These are phyloP conservation scores for Gymnosoma rotundatum DNA, from an alignment of 2,888 invertebrate genomes.

Conservation along the genomic window DNA sequence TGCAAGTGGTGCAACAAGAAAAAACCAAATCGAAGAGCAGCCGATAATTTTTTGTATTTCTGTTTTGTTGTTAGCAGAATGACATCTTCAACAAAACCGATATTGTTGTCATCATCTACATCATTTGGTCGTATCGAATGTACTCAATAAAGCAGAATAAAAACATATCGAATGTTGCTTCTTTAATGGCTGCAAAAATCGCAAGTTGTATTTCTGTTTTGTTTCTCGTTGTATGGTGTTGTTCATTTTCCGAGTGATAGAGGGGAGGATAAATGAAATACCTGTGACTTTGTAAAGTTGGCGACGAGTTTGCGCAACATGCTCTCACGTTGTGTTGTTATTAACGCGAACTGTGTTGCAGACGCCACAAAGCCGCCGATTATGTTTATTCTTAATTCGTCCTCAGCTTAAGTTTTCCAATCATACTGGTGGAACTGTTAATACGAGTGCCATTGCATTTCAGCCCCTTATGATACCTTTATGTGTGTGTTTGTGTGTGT, in stretches of 20 bases:
- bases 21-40: conserved; percentile 58
- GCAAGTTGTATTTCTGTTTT: conserved; percentile 3
- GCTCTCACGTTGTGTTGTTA: conserved; percentile 73
- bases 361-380: conserved; percentile 73
- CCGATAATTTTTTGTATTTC: conserved; percentile 45
- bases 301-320: conserved; percentile 72
- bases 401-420: conserved; percentile 38
- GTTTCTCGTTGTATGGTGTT: neutral
- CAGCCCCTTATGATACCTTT: conserved; percentile 25
- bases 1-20: conserved; percentile 7
- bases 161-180: conserved; percentile 57
- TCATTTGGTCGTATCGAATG: conserved; percentile 57
- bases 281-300: conserved; percentile 68
- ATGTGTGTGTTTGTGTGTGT: neutral
- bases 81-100: conserved; percentile 62
- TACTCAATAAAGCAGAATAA: conserved; percentile 23
- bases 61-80: conserved; percentile 37
- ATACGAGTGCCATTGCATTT: conserved; percentile 34
- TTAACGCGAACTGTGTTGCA: conserved; percentile 72
- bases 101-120: conserved; percentile 66
- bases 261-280: conserved; percentile 33
- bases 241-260: neutral
- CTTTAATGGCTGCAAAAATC: conserved; percentile 29
- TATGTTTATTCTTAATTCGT: conserved; percentile 54
- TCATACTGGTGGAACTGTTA: conserved; percentile 41